Evolutionary conservation across 2,113 vertebrate species (phyloP).

Genomic region (Propithecus coquereli): DNA sequence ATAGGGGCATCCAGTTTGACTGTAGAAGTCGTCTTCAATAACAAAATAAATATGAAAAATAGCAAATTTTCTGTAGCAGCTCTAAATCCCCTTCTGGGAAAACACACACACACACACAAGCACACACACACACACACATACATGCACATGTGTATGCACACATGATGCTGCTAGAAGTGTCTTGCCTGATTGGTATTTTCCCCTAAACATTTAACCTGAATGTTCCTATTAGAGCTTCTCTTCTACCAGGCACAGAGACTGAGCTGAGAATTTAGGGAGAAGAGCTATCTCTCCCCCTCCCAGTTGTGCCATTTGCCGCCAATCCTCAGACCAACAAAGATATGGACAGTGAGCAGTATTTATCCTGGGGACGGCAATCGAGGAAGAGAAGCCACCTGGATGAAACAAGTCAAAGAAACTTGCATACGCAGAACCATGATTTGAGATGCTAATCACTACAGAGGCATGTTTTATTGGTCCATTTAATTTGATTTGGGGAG

Average conservation of each 20-base stretch:
- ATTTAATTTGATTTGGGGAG: conserved; percentile 39
- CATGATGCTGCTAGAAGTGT: neutral
- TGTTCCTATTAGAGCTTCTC: neutral
- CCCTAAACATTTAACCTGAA: neutral
- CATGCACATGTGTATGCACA: neutral
- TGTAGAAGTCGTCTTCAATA: neutral
- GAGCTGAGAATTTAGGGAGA: neutral
- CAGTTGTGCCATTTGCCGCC: neutral
- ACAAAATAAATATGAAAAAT: neutral
- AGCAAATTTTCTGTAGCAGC: neutral
- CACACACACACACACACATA: neutral
- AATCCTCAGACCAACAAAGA: neutral
- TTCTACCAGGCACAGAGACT: neutral
- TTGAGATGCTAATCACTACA: conserved; percentile 5
- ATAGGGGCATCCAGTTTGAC: neutral
- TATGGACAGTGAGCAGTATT: neutral
- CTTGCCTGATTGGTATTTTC: neutral
- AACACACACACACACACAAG: neutral
- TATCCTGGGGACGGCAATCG: neutral
- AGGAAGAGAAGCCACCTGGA: neutral
- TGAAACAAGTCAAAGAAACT: neutral
- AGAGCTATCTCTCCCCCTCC: neutral
- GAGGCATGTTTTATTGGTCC: neutral
- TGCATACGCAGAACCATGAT: neutral
- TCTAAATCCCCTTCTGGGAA: neutral